Base-by-base conservation (phyloP, 2,113 vertebrate genomes). In the Panthera leo region DNA sequence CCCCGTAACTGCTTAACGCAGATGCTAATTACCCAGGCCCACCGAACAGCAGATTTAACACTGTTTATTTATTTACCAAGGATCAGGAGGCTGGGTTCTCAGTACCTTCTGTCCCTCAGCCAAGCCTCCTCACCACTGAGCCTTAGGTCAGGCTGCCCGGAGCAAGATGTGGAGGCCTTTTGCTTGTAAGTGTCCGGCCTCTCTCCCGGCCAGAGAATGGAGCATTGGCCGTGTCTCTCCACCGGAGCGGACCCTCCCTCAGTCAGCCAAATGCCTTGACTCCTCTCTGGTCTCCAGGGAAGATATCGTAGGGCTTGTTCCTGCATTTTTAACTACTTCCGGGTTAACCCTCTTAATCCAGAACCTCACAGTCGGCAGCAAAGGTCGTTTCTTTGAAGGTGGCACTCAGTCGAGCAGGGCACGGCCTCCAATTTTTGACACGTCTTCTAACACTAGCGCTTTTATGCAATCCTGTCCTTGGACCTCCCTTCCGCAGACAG, bases 1-100 rank as follows among this genome's bases (percentile, higher is more conserved):
- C 97, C 97, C 98, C 75, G 6, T 97, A 96, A 95, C 94, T 98
- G 97, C 97, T 98, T 95, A 96, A 95, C 55, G 25, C 91, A 87
- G 94, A 95, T 34, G 84, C 94, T 98, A 97, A 98, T 98, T 95
- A 97, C 71, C 67, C 80, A 67, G 96, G 76, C 93, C 90, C 86
- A 94, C 53, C 48, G 53, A 97, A 94, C 29, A 55, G 92, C 36
- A 55, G 91, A 93, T 91, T 93, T 89, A 55, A 68, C 93, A 31
- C 42, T 16, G 7, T 76, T 76, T 45, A 31, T 29, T 78, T 78
- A 48, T 29, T 78, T 48, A 89, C 70, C 82, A 31, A 53, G 85
- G 92, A 67, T 67, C 1, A 5, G 10, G 53, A 82, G 51, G 73
- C 45, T 51, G 18, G 71, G 68, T 79, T 76, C 63, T 80, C 36